Evolutionary conservation across 2,113 vertebrate genomes (phyloP).

Genomic region (Tonatia bakeri): DNA sequence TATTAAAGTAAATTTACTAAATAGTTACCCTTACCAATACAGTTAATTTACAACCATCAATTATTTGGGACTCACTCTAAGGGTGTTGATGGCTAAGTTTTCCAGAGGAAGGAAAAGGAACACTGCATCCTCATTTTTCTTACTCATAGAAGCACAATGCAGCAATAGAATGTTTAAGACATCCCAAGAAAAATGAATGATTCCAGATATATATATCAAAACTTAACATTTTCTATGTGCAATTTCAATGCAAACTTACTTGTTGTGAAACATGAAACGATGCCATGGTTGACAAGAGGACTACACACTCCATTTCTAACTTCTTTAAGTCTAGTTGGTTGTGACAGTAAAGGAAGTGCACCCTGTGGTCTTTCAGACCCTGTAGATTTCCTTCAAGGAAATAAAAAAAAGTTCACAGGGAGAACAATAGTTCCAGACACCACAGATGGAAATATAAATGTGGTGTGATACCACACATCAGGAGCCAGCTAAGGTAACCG

Average conservation of each 20-base stretch:
- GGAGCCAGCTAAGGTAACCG: constrained; percentile 81
- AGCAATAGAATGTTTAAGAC: not conserved
- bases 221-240: not conserved
- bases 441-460: constrained; percentile 81
- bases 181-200: constrained; percentile 26
- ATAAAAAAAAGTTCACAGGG: constrained; percentile 53
- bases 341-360: not conserved
- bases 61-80: not conserved
- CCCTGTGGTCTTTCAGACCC: constrained; percentile 6
- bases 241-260: constrained; percentile 13
- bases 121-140: not conserved
- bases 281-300: not conserved
- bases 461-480: constrained; percentile 80
- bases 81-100: not conserved
- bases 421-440: constrained; percentile 78
- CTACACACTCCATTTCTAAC: not conserved
- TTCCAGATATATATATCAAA: not conserved
- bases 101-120: not conserved
- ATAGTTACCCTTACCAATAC: not conserved
- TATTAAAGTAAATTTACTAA: not conserved
- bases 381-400: constrained; percentile 60
- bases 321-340: constrained; percentile 32
- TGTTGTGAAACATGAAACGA: constrained; percentile 29
- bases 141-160: not conserved
- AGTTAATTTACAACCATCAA: not conserved